Base-by-base conservation (phyloP, 2,888 invertebrate genomes). In the Pterostichus niger region DNA sequence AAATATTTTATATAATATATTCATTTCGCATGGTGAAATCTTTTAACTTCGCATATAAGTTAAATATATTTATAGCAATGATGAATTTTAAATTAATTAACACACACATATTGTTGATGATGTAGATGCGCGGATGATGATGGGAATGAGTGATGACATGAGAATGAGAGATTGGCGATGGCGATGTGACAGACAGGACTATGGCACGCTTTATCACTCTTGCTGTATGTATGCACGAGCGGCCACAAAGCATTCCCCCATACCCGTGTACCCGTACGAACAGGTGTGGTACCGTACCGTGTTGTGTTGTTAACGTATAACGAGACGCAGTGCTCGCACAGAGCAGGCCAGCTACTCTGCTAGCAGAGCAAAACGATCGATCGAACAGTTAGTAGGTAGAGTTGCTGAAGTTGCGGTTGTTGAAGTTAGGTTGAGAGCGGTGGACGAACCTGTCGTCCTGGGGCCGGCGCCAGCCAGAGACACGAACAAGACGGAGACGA, bases 131-230 rank as follows among this genome's bases (percentile, higher is more conserved):
- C 40, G 40, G 40, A 85, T 85, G 31, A 59, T 24, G 82, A 68
- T 84, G 73, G 44, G 82, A 81, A 84, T 78, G 77, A 83, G 83
- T 84, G 78, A 83, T 78, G 84, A 64, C 76, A 59, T 33, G 46
- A 64, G 61, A 56, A 61, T 73, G 52, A 81, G 78, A 40, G 76
- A 68, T 75, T 86, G 44, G 86, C 88, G 89, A 89, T 88, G 89
- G 85, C 87, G 87, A 64, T 31, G 56, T 61, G 80, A 81, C 59
- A 81, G 73, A 81, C 71, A 81, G 83, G 83, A 83, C 76, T 89
- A 90, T 90, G 90, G 90, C 90, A 90, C 90, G 89, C 89, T 89
- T 87, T 89, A 90, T 90, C 89, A 89, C 89, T 88, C 88, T 88
- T 88, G 88, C 49, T n/a, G n/a, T n/a, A n/a, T n/a, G n/a, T 71